Conservation (phyloP, 1,140 invertebrate genomes). For the Andricus grossulariae region DNA sequence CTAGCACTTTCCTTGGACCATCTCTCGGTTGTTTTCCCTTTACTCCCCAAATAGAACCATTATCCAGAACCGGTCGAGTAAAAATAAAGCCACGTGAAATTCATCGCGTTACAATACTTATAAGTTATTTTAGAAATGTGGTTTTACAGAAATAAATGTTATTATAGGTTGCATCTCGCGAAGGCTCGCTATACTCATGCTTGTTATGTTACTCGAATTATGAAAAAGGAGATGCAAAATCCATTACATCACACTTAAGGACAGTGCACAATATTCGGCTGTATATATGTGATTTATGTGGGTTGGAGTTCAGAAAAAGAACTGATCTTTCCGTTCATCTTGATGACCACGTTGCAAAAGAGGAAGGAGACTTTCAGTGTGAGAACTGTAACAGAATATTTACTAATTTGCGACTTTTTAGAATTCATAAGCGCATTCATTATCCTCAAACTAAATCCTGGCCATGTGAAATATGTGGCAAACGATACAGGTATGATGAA, state of each 20-base stretch:
- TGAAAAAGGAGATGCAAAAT: constrained; percentile 76
- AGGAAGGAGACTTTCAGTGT: constrained; percentile 81
- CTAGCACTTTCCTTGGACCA: too few relatives aligned
- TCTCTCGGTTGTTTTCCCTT: too few relatives aligned
- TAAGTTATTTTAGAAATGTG: background rate
- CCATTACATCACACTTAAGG: constrained; percentile 80
- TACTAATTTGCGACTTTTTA: constrained; percentile 78
- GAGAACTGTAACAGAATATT: constrained; percentile 82
- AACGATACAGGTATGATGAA: constrained; percentile 77
- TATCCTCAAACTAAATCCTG: constrained; percentile 80
- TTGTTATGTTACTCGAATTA: constrained; percentile 77
- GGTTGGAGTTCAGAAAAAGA: constrained; percentile 79
- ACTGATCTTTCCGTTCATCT: constrained; percentile 81
- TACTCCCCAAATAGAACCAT: too few relatives aligned
- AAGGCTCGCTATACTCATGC: constrained; percentile 78
- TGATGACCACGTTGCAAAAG: constrained; percentile 80
- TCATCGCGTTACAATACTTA: too few relatives aligned
- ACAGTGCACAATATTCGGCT: constrained; percentile 78
- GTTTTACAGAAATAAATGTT: constrained; percentile 35
- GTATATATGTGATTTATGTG: constrained; percentile 85
- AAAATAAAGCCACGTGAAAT: too few relatives aligned
- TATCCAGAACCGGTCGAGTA: too few relatives aligned
- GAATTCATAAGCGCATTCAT: constrained; percentile 81
- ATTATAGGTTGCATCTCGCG: constrained; percentile 74
- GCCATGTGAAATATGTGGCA: constrained; percentile 80